Base-by-base conservation (phyloP, 2,113 vertebrate genomes). In the Nipponia nippon region DNA sequence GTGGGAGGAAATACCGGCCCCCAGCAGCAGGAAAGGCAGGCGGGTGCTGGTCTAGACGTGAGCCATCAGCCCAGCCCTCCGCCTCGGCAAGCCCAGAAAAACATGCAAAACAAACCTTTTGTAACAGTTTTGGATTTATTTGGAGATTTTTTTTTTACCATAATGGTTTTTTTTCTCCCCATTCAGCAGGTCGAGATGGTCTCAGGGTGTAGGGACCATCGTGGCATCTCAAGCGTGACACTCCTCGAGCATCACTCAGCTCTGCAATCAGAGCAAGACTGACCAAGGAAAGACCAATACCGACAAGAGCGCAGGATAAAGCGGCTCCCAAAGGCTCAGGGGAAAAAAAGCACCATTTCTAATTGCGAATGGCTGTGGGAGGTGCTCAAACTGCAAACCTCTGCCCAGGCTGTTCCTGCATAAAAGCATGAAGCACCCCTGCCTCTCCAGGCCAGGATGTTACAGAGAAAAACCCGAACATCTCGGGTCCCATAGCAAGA, bases 191-290 rank as follows among this genome's bases (percentile, higher is more conserved):
- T 2, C 19, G 27, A 63, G 56, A 11, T 4, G n/a, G 49, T 5
- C 12, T 16, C 13, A 6, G 22, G 36, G 40, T 9, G 20, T 4
- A 15, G 61, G 50, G 80, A 71, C 29, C 70, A 36, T 1, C 9
- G 5, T 0, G 0, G 70, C 1, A 2, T 25, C 67, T 38, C 52
- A 34, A 12, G 20, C 0, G 0, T 5, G 22, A 53, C 6, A 5
- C 66, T 36, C 56, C 63, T 78, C 1, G 0, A 71, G 83, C 46
- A 59, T 25, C 15, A 0, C 53, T 26, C 89, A 72, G 62, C 44
- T 34, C n/a, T 7, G 20, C 0, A 0, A 29, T 12, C 65, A 42
- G 14, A 71, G 62, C 29, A 53, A 32, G 44, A 16, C 16, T 10
- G 40, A 69, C 61, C 47, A 27, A 5, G 21, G n/a, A 26, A 81